These are phyloP conservation scores for Zaprionus ghesquierei DNA, from an alignment of 1,140 invertebrate species.

Conservation along the genomic window DNA sequence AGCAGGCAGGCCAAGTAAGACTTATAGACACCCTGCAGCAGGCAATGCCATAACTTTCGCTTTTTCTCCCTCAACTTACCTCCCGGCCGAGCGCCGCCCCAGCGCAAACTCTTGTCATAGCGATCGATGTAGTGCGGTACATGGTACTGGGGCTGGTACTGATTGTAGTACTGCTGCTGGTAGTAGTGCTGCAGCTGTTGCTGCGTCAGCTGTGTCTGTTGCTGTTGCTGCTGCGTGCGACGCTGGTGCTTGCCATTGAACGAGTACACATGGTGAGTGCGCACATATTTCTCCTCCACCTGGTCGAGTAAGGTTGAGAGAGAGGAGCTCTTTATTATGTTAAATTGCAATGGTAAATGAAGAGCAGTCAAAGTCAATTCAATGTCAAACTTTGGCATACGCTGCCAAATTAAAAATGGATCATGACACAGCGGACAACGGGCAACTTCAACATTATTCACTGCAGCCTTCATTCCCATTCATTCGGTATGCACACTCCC, in stretches of 20 bases:
- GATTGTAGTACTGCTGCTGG: constrained; percentile 66
- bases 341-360: constrained; percentile 20
- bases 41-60: no score
- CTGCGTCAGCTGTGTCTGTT: constrained; percentile 65
- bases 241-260: constrained; percentile 74
- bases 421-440: constrained; percentile 34
- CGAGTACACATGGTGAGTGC: constrained; percentile 78
- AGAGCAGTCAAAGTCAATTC: constrained; percentile 57
- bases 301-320: constrained; percentile 13
- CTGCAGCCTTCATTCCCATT: neutral
- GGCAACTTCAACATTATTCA: neutral
- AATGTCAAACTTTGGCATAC: constrained; percentile 59
- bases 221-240: constrained; percentile 70
- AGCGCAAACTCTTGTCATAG: constrained; percentile 78
- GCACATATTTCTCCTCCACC: constrained; percentile 81
- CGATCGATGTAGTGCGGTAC: constrained; percentile 74
- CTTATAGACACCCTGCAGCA: neutral
- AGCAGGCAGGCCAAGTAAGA: neutral
- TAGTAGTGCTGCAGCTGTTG: constrained; percentile 69
- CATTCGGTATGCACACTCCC: neutral
- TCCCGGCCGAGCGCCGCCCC: constrained; percentile 62
- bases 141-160: constrained; percentile 75
- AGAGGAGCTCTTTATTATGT: neutral
- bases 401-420: constrained; percentile 64
- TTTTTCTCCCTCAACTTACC: constrained; percentile 50